Conservation (phyloP, 1,140 invertebrate genomes). For the Drosophila navojoa region DNA sequence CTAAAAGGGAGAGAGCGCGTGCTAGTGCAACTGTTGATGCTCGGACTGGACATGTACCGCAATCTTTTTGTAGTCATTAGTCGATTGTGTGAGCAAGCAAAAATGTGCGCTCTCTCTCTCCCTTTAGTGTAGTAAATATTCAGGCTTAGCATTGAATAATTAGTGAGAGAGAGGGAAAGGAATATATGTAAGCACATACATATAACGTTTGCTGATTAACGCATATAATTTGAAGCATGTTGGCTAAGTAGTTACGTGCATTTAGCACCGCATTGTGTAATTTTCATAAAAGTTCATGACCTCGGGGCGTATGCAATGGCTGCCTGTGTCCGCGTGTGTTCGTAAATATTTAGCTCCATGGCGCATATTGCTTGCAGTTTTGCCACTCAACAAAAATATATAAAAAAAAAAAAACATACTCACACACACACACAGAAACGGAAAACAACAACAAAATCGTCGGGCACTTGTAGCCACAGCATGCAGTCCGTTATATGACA, state of each 20-base stretch:
- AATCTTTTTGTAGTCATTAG: too few relatives aligned
- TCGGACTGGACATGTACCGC: too few relatives aligned
- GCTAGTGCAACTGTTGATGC: too few relatives aligned
- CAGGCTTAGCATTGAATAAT: too few relatives aligned
- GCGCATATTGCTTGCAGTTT: slow-evolving; percentile 36
- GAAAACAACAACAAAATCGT: slow-evolving; percentile 36
- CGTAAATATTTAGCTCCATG: slow-evolving; percentile 58
- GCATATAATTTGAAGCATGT: slow-evolving; percentile 64
- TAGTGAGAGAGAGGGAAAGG: too few relatives aligned
- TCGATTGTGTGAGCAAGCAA: too few relatives aligned
- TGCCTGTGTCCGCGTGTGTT: slow-evolving; percentile 43
- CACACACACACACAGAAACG: too few relatives aligned
- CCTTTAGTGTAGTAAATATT: too few relatives aligned
- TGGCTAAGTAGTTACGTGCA: slow-evolving; percentile 49
- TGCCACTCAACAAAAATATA: slow-evolving; percentile 22
- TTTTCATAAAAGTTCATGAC: slow-evolving; percentile 58
- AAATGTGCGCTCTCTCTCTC: too few relatives aligned
- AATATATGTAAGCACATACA: too few relatives aligned
- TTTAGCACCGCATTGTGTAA: slow-evolving; percentile 39
- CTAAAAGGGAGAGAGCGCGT: too few relatives aligned
- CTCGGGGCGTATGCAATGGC: slow-evolving; percentile 21
- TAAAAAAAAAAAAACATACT: too few relatives aligned
- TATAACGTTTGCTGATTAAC: slow-evolving; percentile 63
- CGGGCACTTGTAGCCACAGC: slow-evolving; percentile 74
- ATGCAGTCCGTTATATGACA: slow-evolving; percentile 54